Conservation (phyloP, 2,888 invertebrate species). For the Achlya flavicornis region DNA sequence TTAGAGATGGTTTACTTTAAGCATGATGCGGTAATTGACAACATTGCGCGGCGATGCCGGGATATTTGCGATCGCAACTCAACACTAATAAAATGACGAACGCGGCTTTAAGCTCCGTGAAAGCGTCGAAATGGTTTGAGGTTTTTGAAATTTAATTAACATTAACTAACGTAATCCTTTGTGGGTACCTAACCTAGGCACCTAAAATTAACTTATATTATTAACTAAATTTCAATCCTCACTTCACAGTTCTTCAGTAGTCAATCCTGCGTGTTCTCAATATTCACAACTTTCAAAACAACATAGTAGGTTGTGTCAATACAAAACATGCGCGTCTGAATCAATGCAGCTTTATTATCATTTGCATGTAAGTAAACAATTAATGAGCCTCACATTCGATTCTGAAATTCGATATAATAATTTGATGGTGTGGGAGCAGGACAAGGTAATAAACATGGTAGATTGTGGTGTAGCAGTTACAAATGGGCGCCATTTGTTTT, state of each 20-base stretch:
- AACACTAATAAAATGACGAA: conserved; percentile 46
- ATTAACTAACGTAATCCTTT: background rate
- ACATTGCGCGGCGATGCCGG: conserved; percentile 18
- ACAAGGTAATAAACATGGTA: conserved; percentile 49
- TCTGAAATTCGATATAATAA: conserved; percentile 43
- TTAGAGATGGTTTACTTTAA: conserved; percentile 28
- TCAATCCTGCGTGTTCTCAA: no score
- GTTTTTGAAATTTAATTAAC: conserved; percentile 28
- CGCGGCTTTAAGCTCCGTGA: conserved; percentile 37
- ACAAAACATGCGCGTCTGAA: no score
- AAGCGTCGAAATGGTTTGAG: conserved; percentile 40
- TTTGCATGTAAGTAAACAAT: background rate
- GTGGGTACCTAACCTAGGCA: no score
- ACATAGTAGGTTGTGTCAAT: no score
- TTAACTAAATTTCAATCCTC: no score
- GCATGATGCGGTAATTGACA: conserved; percentile 28
- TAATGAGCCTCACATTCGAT: conserved; percentile 28
- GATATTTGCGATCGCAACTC: conserved; percentile 31
- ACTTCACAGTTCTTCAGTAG: no score
- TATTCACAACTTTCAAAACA: no score
- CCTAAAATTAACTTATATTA: no score
- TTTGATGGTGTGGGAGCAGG: conserved; percentile 33
- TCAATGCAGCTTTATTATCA: no score
- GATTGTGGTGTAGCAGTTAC: conserved; percentile 49
- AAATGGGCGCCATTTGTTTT: conserved; percentile 57